Percentiles rank a stretch among this genome's conserved stretches.
Evolutionary conservation across 2,113 vertebrate species (phyloP).

Genomic region (Petromus typicus): DNA sequence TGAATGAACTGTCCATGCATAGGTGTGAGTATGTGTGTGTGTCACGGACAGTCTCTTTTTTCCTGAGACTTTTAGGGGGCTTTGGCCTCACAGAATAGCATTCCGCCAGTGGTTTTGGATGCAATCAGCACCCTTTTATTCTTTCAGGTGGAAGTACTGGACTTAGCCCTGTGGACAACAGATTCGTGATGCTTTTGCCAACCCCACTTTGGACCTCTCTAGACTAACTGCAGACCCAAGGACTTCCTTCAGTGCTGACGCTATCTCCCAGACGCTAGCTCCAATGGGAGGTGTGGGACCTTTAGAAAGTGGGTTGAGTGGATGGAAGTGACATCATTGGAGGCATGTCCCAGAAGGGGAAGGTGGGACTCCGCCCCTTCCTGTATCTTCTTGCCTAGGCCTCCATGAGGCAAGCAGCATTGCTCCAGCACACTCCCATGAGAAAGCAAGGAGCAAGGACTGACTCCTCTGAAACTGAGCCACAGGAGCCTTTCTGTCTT

Average conservation of each 20-base stretch:
- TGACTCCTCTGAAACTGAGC: not conserved
- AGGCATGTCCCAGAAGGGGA: not conserved
- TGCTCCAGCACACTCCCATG: not conserved
- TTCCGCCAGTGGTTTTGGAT: too few species aligned
- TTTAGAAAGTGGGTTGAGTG: not conserved
- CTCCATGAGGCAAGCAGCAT: not conserved
- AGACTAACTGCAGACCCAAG: rapidly evolving
- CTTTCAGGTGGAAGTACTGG: not conserved
- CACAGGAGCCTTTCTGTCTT: not conserved
- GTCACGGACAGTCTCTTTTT: not conserved
- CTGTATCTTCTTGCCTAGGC: not conserved
- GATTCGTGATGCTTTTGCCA: not conserved
- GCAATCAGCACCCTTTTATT: not conserved
- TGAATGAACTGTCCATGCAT: not conserved
- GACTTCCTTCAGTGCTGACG: not conserved
- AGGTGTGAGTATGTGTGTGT: not conserved
- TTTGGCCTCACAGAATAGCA: not conserved
- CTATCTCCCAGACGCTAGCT: not conserved
- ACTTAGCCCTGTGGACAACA: not conserved
- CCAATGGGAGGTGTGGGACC: not conserved
- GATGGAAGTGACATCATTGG: not conserved
- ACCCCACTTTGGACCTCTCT: too few species aligned
- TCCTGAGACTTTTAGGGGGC: not conserved
- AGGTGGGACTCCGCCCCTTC: not conserved
- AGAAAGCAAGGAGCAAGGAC: not conserved